Conservation (phyloP, 1,140 invertebrate species). For the Micrasema longulum region DNA sequence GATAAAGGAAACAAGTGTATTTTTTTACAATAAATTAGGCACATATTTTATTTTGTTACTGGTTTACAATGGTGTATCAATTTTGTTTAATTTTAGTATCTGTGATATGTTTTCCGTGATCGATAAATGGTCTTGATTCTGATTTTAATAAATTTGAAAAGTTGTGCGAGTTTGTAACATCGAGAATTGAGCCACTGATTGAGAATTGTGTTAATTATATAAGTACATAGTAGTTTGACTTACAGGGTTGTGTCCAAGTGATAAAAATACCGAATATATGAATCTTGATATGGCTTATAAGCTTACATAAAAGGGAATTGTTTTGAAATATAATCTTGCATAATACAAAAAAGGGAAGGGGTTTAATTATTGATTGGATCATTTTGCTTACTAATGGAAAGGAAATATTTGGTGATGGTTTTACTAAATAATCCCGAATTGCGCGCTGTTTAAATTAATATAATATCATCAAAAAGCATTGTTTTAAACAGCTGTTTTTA, state of each 20-base stretch:
- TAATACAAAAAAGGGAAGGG: not conserved
- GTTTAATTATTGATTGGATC: not conserved
- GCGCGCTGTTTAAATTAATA: no score
- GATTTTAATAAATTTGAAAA: no score
- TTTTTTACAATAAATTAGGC: conserved; percentile 8
- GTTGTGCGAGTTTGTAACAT: no score
- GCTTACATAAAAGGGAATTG: no score
- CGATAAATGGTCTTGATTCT: no score
- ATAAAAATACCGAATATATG: not conserved
- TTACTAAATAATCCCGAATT: conserved; percentile 1
- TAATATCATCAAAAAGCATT: no score
- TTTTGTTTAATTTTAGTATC: conserved; percentile 15
- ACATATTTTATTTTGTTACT: conserved; percentile 32
- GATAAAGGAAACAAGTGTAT: not conserved
- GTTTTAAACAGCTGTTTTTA: no score
- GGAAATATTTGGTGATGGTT: conserved; percentile 5
- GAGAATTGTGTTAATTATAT: not conserved
- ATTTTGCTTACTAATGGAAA: conserved; percentile 8
- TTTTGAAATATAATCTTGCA: not conserved
- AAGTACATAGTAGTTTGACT: not conserved
- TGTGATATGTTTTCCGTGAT: not conserved
- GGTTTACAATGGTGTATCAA: conserved; percentile 8
- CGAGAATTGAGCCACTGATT: no score
- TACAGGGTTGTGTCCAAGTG: conserved; percentile 27
- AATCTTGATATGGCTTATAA: no score